Base-by-base conservation (phyloP, 2,113 vertebrate species). In the Oryzias woworae region DNA sequence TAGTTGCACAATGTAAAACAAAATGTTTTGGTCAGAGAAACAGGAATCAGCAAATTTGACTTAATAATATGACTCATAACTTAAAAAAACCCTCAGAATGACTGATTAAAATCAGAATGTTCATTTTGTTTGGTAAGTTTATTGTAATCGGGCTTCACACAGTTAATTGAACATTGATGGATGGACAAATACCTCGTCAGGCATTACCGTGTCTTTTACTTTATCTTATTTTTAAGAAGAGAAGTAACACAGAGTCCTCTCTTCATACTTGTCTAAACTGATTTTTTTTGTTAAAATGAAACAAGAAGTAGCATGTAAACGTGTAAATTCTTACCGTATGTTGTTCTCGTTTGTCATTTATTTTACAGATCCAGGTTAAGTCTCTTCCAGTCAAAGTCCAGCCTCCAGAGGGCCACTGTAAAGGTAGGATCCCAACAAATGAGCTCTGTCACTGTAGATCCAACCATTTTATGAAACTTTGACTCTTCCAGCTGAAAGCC, bases 371-470 rank as follows among this genome's bases (percentile, higher is more conserved):
- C 97, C 65, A 99, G 96, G 90, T 92, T 98, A 81, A 97, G 96
- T 85, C 94, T 98, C 81, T 99, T 99, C 76, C 97, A 99, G 88
- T 99, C 96, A 64, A 93, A 95, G 83, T 96, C 97, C 91, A 98
- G 96, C 93, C 95, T 99, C 89, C 97, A 99, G 92, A 97, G 98
- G 83, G 97, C 96, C 22, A 99, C 93, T 4, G 94, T 98, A n/a
- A 99, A 99, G 94, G 97, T 98, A 79, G 84, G 16, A 17, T 46
- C 20, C 4, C 15, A 28, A 46, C 20, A 17, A 2, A 5, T 4
- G 8, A 16, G 49, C 0, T 4, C 3, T 1, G 42, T 46, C 17
- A 13, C 10, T 13, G 1, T 12, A 0, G 4, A 55, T 45, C 23
- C 13, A 2, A 6, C 26, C 26, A 15, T 62, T 0, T 36, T 24